These are phyloP conservation scores for Caenorhabditis sp. DNA, from an alignment of 2,888 invertebrate species.

Conservation along the genomic window DNA sequence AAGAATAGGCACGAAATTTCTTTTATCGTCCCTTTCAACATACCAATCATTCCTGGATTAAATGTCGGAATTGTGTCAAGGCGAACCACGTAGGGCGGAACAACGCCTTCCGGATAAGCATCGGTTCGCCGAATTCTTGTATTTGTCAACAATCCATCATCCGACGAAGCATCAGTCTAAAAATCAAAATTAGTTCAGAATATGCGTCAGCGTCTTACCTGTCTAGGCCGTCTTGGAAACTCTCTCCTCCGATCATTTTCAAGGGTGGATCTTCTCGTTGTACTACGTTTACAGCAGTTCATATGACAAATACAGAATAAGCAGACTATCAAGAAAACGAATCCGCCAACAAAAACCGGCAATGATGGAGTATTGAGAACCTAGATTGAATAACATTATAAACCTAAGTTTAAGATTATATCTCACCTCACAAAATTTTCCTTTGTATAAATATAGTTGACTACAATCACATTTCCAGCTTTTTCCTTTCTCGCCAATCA, in stretches of 20 bases:
- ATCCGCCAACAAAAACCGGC: conserved; percentile 3
- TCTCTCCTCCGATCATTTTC: neutral
- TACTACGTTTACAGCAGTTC: conserved; percentile 16
- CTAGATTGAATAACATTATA: neutral
- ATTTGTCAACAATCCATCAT: neutral
- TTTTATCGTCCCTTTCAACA: no score
- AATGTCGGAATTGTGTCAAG: conserved; percentile 59
- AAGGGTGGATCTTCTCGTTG: neutral
- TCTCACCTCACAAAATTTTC: conserved; percentile 41
- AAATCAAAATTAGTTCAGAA: no score
- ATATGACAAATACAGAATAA: conserved; percentile 24
- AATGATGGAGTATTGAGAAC: conserved; percentile 13
- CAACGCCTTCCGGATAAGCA: conserved; percentile 37
- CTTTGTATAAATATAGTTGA: conserved; percentile 47
- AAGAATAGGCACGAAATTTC: no score
- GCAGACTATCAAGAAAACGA: conserved; percentile 11
- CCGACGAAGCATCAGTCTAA: neutral
- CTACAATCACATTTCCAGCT: conserved; percentile 56
- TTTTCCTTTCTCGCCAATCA: conserved; percentile 30
- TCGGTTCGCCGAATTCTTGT: conserved; percentile 5
- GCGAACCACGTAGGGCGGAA: conserved; percentile 50
- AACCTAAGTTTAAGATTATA: neutral
- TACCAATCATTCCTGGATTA: conserved; percentile 56
- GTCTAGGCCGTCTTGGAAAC: neutral
- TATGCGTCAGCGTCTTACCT: neutral